Evolutionary conservation across 2,888 invertebrate species (phyloP), one percentile per base, ranked within the genome.

Genomic region (Drosophila infuscata): DNA sequence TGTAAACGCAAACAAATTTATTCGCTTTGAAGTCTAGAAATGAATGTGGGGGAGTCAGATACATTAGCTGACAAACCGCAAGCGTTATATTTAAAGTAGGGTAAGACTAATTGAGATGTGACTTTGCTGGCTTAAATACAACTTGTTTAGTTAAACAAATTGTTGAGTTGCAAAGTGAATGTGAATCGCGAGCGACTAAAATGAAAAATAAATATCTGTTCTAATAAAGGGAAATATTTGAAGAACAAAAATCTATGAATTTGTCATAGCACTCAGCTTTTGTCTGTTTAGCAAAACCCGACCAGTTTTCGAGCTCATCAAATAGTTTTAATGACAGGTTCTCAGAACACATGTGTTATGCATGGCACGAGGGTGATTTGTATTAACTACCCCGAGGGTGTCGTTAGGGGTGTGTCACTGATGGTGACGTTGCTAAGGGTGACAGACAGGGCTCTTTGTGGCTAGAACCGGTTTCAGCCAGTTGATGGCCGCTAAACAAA

Each of bases 391-490:
- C 32, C 0, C 54, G n/a, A 53, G 78, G 65, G 81, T 68, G 81
- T 29, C 15, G 29, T 25, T 59, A 63, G 46, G 74, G 74, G 76
- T 53, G 38, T 41, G 33, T 41, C 32, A 30, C 57, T 33, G 43
- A 54, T 43, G 46, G 48, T 61, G 41, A 17, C 32, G 67, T 77
- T 62, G 61, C 57, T 62, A 71, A 32, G 67, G 81, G 81, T 67
- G 58, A 76, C 64, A 56, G 46, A 15, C 38, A 38, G 12, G 29
- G n/a, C 30, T 43, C 56, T 56, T 48, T 36, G 36, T 17, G 60
- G 58, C 46, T 56, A 60, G 46, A 82, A 85, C 88, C 84, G 86
- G 86, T 82, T 89, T 79, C 41, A 30, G 66, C 33, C 73, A 70
- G 79, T 79, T 78, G 48, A 71, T 63, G 41, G 60, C 12, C 15